A percentile compares a stretch with the other conserved stretches of the same genome.
phyloP scores from a whole-genome alignment of 64 coral and sea anemone species.

The Stichodactyla helianthus region DNA sequence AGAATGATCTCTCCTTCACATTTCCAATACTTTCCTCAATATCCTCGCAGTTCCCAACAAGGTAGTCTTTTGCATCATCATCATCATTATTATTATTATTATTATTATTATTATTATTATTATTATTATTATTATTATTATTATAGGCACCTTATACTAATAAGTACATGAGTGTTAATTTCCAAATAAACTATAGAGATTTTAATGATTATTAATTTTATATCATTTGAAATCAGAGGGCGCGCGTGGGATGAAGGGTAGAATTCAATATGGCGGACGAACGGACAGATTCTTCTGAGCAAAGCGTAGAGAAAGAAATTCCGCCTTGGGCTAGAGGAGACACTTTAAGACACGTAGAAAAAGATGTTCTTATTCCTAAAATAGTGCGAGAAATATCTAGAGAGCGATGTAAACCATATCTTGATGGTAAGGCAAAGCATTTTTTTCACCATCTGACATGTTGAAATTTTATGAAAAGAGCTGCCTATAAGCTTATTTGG shows the following conservation, averaged over 20 bases:
- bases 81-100: too few species aligned
- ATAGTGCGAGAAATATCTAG: slow-evolving; percentile 87
- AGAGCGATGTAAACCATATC: slow-evolving; percentile 74
- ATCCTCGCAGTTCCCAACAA: too few species aligned
- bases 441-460: background rate
- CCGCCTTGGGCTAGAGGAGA: slow-evolving; percentile 79
- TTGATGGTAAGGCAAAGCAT: slow-evolving; percentile 57
- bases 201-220: too few species aligned
- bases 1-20: too few species aligned
- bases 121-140: too few species aligned
- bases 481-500: background rate
- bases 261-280: slow-evolving; percentile 54
- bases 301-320: slow-evolving; percentile 18
- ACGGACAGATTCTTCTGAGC: background rate
- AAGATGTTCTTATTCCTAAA: slow-evolving; percentile 95
- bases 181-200: too few species aligned
- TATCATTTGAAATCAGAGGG: background rate
- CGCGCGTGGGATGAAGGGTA: slow-evolving; percentile 22
- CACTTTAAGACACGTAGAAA: slow-evolving; percentile 81
- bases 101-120: too few species aligned
- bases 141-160: too few species aligned
- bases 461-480: background rate
- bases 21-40: too few species aligned
- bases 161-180: too few species aligned
- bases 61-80: too few species aligned